These are phyloP conservation scores for Dinomys branickii DNA, from an alignment of 2,113 vertebrate species.

Conservation along the genomic window DNA sequence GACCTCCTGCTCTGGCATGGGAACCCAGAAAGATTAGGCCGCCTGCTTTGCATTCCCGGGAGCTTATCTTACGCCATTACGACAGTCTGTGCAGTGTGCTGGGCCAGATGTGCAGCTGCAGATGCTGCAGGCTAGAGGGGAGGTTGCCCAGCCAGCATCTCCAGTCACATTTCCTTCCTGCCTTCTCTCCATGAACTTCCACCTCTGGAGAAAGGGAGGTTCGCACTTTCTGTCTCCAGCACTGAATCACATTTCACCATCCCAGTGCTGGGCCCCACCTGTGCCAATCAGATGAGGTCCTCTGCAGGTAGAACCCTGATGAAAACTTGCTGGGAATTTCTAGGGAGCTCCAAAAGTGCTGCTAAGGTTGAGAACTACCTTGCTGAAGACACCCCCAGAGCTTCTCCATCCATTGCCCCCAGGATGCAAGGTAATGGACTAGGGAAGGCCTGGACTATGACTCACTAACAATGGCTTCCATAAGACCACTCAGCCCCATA, in stretches of 20 bases:
- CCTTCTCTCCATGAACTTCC: background rate
- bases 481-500: background rate
- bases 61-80: background rate
- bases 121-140: background rate
- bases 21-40: conserved; percentile 2
- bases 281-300: too few species aligned
- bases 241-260: background rate
- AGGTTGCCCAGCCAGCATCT: background rate
- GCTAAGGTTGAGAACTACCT: background rate
- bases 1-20: background rate
- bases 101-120: background rate
- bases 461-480: background rate
- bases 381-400: too few species aligned
- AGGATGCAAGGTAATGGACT: background rate
- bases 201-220: background rate
- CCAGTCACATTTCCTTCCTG: fast-evolving
- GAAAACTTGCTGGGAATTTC: background rate
- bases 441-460: too few species aligned
- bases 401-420: background rate
- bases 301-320: background rate
- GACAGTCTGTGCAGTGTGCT: background rate
- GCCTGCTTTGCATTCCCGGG: conserved; percentile 10
- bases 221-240: background rate
- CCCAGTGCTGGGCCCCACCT: fast-evolving
- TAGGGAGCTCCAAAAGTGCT: background rate